Evolutionary conservation across 2,113 vertebrate genomes (phyloP).

Genomic region (Verasper variegatus): DNA sequence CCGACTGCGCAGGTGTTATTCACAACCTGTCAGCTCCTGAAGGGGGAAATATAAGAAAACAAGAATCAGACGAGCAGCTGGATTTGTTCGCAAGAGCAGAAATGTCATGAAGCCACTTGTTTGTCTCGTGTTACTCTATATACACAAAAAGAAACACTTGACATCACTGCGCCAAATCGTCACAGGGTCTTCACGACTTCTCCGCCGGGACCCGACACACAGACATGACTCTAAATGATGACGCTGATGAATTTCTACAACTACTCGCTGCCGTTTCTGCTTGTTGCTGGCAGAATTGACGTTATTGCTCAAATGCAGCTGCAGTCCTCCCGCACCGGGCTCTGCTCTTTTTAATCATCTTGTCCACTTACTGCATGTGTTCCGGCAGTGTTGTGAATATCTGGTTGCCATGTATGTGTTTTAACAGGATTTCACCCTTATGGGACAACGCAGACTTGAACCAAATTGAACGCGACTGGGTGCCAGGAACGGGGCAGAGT

Average conservation of each 20-base stretch:
- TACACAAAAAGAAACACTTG: neutral
- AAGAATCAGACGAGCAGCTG: too few species aligned
- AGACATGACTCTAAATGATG: slow-evolving; percentile 45
- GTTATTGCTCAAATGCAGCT: slow-evolving; percentile 37
- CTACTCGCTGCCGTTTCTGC: slow-evolving; percentile 26
- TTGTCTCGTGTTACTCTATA: neutral
- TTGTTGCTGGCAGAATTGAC: slow-evolving; percentile 18
- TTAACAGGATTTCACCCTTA: slow-evolving; percentile 55
- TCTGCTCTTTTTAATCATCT: slow-evolving; percentile 43
- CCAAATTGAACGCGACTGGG: slow-evolving; percentile 67
- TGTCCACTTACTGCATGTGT: slow-evolving; percentile 41
- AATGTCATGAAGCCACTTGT: too few species aligned
- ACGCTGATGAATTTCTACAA: slow-evolving; percentile 58
- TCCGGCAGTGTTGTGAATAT: slow-evolving; percentile 42
- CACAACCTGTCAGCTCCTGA: neutral
- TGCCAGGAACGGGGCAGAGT: slow-evolving; percentile 56
- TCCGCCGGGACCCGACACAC: neutral
- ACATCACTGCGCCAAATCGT: neutral
- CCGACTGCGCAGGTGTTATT: neutral
- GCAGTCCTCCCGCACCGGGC: neutral
- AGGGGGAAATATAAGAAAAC: neutral
- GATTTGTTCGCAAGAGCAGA: too few species aligned
- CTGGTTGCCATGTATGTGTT: slow-evolving; percentile 58
- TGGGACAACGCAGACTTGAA: slow-evolving; percentile 44
- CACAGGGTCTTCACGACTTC: slow-evolving; percentile 9